A percentile compares a stretch with the other conserved stretches of the same genome.
phyloP scores from a whole-genome alignment of 2,113 vertebrate genomes.

The Oostethus manadensis region DNA sequence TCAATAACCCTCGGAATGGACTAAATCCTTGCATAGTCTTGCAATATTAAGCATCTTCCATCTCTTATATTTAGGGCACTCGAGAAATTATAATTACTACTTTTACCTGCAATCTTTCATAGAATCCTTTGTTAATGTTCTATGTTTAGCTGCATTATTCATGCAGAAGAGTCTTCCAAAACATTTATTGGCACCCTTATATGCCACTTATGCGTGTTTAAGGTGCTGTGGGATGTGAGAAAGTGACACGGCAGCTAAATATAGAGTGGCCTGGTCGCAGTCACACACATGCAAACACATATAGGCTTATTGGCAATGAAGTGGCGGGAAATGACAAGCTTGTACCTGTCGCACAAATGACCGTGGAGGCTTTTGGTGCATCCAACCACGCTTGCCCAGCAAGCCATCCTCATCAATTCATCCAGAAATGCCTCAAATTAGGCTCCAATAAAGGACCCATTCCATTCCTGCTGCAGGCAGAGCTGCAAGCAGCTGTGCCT shows the following conservation, averaged over 20 bases:
- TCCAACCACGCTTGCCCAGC: slow-evolving; percentile 51
- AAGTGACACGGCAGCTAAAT: slow-evolving; percentile 61
- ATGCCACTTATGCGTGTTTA: slow-evolving; percentile 25
- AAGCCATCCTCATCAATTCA: slow-evolving; percentile 46
- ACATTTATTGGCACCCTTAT: slow-evolving; percentile 22
- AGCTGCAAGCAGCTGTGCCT: slow-evolving; percentile 34
- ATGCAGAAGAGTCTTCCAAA: background rate
- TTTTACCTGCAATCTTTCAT: background rate
- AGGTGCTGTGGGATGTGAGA: slow-evolving; percentile 38
- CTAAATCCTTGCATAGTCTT: slow-evolving; percentile 2
- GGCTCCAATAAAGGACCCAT: slow-evolving; percentile 31
- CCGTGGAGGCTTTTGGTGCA: slow-evolving; percentile 48
- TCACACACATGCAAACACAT: background rate
- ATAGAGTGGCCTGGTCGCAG: slow-evolving; percentile 48
- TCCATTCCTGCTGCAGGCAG: slow-evolving; percentile 32
- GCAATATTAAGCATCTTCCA: background rate
- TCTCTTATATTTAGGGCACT: background rate
- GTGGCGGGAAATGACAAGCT: background rate
- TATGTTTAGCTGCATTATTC: background rate
- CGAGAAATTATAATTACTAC: background rate
- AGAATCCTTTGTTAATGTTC: background rate
- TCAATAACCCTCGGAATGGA: slow-evolving; percentile 1
- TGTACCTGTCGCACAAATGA: slow-evolving; percentile 63
- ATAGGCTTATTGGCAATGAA: background rate
- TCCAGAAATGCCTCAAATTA: slow-evolving; percentile 11